Base-by-base conservation (phyloP, 2,113 vertebrate species). In the Bostrychus sinensis region DNA sequence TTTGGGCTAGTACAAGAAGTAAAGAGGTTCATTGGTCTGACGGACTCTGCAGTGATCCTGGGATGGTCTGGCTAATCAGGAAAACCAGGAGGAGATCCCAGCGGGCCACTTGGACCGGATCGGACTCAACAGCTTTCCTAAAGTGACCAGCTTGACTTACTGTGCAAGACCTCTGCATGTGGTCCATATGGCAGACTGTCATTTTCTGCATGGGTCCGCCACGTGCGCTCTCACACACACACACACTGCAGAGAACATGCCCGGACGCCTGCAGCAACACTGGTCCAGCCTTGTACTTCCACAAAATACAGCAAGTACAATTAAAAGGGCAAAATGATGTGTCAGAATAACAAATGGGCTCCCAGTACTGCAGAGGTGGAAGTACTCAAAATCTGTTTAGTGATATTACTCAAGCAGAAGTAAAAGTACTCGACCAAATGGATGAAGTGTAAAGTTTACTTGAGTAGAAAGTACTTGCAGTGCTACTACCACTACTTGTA, bases 141-240 rank as follows among this genome's bases (percentile, higher is more conserved):
- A 80, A 74, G 66, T 78, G 80, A 80, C 85, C 85, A 80, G 80
- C 78, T 80, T 82, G 85, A 80, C 78, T 76, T 56, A 55, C 62
- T 68, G 76, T 19, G 70, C 32, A 28, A 67, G 80, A 72, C 78
- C 58, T 26, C 82, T 59, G 71, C 78, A 34, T 73, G 80, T 73
- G 75, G 80, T 71, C 85, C 85, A 83, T 87, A 87, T 87, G 83
- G 83, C 68, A 30, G 62, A 59, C 58, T 80, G 73, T 83, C 80
- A 57, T 75, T 68, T 77, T 56, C 70, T 37, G 69, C 62, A 58
- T 61, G 71, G 56, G 72, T 65, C 70, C 41, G 28, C 66, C 77
- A 34, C 32, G 7, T 10, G 7, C 48, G 53, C 36, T 3, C 36
- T 9, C 53, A 41, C 58, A 37, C 66, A 39, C 26, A 32, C 17